Evolutionary conservation across 2,113 vertebrate genomes (phyloP).

Genomic region (Potamarius usumacintae): DNA sequence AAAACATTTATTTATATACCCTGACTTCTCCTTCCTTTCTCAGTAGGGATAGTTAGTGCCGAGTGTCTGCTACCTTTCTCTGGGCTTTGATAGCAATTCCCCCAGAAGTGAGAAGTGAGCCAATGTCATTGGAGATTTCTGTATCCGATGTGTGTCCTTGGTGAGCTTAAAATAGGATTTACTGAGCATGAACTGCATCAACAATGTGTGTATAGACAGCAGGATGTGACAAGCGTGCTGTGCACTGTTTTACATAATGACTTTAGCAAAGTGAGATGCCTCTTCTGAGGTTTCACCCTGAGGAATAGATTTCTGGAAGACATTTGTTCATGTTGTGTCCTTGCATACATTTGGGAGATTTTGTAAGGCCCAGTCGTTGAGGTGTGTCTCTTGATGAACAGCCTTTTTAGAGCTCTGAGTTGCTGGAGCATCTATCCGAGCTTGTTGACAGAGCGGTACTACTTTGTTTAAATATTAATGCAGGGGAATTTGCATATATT

Average conservation of each 20-base stretch:
- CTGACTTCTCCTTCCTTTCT: slow-evolving; percentile 16
- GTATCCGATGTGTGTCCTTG: slow-evolving; percentile 49
- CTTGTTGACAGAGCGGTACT: neutral
- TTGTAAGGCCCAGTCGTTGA: neutral
- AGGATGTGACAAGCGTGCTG: slow-evolving; percentile 32
- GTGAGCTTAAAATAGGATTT: slow-evolving; percentile 59
- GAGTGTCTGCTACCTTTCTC: neutral
- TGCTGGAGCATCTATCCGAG: neutral
- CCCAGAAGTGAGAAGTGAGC: slow-evolving; percentile 31
- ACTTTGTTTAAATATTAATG: neutral
- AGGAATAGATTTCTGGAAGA: slow-evolving; percentile 25
- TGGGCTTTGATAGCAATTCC: neutral
- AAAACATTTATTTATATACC: slow-evolving; percentile 29
- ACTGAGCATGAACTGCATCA: slow-evolving; percentile 57
- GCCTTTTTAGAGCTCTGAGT: neutral
- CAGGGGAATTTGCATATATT: neutral
- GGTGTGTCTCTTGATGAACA: neutral
- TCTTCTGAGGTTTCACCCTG: slow-evolving; percentile 2
- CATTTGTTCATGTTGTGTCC: slow-evolving; percentile 39
- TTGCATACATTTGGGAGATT: slow-evolving; percentile 36
- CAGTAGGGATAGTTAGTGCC: slow-evolving; percentile 7
- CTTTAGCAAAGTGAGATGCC: slow-evolving; percentile 31
- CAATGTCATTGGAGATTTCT: slow-evolving; percentile 56
- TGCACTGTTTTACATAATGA: slow-evolving; percentile 56
- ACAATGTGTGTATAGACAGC: slow-evolving; percentile 53